Percentiles rank a stretch among this genome's conserved stretches.
phyloP scores from a whole-genome alignment of 2,888 invertebrate genomes.

The Cryptus viduatorius region DNA sequence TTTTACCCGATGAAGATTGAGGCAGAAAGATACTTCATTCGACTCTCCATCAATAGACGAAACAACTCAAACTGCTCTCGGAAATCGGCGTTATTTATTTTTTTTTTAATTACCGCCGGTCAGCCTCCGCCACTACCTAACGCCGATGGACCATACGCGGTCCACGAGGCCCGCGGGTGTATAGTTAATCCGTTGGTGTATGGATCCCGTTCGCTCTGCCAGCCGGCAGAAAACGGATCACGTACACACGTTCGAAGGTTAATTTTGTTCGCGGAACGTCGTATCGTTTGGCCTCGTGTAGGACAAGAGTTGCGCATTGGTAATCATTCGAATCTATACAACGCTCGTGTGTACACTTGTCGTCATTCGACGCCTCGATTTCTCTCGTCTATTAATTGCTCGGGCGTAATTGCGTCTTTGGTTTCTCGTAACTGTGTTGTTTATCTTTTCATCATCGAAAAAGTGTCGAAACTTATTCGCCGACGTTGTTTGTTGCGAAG shows the following conservation, averaged over 20 bases:
- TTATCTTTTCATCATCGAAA: not conserved
- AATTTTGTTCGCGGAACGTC: slow-evolving; percentile 46
- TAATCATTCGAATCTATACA: slow-evolving; percentile 44
- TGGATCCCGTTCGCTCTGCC: slow-evolving; percentile 35
- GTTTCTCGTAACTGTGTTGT: slow-evolving; percentile 7
- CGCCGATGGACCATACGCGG: not conserved
- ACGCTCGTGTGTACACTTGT: not conserved
- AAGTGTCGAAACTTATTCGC: slow-evolving; percentile 15
- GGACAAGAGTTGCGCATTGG: slow-evolving; percentile 49
- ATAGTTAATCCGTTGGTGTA: not conserved
- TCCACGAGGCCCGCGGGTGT: not conserved
- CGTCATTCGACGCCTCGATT: slow-evolving; percentile 33
- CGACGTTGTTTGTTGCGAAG: not conserved
- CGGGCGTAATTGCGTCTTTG: slow-evolving; percentile 49
- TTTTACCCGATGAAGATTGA: not conserved
- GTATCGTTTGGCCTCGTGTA: slow-evolving; percentile 50
- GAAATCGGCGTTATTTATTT: not conserved
- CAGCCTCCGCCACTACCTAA: not conserved
- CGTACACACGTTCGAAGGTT: slow-evolving; percentile 61
- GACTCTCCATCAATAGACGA: not conserved
- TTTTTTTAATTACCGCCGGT: not conserved
- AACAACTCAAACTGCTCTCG: not conserved
- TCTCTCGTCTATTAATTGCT: slow-evolving; percentile 60
- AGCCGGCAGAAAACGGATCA: slow-evolving; percentile 31
- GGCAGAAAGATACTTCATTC: not conserved